Evolutionary conservation across 2,113 vertebrate species (phyloP).

Genomic region (Mormoops blainvillei): DNA sequence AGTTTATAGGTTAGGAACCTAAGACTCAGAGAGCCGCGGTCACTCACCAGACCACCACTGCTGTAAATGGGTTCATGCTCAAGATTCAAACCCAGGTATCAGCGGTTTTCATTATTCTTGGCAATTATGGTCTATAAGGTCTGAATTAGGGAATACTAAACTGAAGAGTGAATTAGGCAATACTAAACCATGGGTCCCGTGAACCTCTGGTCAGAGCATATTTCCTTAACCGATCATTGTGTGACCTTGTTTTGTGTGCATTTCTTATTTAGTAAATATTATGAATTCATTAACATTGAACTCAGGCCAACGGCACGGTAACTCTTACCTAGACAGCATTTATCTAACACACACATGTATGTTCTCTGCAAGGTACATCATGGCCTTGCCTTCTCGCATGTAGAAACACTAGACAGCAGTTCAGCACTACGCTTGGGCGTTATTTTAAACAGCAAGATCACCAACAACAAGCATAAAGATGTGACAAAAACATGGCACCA

Average conservation of each 20-base stretch:
- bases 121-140: not conserved
- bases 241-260: not conserved
- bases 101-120: not conserved
- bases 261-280: not conserved
- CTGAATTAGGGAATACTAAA: not conserved
- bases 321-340: not conserved
- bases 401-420: not conserved
- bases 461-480: not conserved
- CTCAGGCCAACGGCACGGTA: not conserved
- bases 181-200: not conserved
- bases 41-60: not conserved
- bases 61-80: not conserved
- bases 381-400: not conserved
- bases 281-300: not conserved
- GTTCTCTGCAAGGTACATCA: not conserved
- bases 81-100: not conserved
- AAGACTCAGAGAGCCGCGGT: not conserved
- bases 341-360: not conserved
- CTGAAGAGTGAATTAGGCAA: not conserved
- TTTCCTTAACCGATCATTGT: not conserved
- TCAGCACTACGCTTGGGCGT: not conserved
- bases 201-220: not conserved
- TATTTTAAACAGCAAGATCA: not conserved
- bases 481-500: not conserved
- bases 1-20: not conserved